Evolutionary conservation across 1,140 invertebrate species (phyloP), one percentile per base, ranked within the genome.

Genomic region (Drosophila pseudoobscura): DNA sequence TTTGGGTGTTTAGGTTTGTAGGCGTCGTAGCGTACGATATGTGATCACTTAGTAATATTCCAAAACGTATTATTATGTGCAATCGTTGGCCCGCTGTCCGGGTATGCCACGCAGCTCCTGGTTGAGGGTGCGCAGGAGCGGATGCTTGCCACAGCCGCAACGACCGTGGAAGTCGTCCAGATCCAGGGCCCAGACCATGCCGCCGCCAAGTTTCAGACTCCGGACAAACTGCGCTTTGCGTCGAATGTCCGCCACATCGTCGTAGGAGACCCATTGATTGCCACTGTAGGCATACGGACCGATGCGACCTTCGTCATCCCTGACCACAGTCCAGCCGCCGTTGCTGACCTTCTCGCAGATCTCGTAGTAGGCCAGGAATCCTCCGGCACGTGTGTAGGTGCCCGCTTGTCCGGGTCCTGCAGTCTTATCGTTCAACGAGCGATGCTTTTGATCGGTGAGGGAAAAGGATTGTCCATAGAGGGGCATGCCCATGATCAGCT

Each of bases 361-460:
- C 93, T 98, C 97, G 89, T 97, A 97, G 90, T 96, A 98, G 1
- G 96, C 93, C 22, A 97, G 93, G 80, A 97, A 96, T 50, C 97
- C 97, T 76, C 94, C 92, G 3, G 96, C 95, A 65, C 95, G 93
- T 0, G 97, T 98, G 72, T 94, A 96, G 52, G 95, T 94, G 9
- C 97, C 97, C 6, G 95, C 94, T 85, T 96, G 93, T 43, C 96
- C 96, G 13, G 96, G 95, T 6, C 95, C 95, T 73, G 95, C 94
- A 0, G 95, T 93, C 6, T 94, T 93, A 1, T 94, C 94, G 75
- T 96, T 95, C 0, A 97, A 90, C 0, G 94, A 95, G 54, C 92
- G 93, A 22, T 94, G 92, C 4, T 93, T 91, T 22, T 92, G 93
- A 29, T 93, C 92, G 1, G 94, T 94, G 47, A 98, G 92, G 1